Evolutionary conservation across 2,113 vertebrate species (phyloP).

Genomic region (Tragelaphus buxtoni): DNA sequence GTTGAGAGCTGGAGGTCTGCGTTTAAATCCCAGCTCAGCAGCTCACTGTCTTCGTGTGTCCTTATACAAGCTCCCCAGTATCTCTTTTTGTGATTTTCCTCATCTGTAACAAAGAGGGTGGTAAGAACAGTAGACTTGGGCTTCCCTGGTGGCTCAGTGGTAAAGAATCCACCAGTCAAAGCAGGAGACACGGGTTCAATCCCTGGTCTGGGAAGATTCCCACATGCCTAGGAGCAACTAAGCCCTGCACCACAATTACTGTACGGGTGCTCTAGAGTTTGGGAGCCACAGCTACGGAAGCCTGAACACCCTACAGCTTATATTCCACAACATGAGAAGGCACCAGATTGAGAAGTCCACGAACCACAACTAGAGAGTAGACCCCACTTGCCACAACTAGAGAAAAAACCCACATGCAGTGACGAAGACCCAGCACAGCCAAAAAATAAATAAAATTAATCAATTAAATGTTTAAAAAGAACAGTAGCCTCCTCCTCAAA

Average conservation of each 20-base stretch:
- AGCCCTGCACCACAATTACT: not conserved
- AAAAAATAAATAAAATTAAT: not conserved
- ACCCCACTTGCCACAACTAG: not conserved
- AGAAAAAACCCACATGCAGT: not conserved
- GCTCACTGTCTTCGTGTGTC: not conserved
- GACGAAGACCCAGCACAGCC: not conserved
- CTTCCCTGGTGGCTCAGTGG: not conserved
- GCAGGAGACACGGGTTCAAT: not conserved
- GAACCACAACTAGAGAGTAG: not conserved
- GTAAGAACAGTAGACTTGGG: not conserved
- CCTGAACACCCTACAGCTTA: not conserved
- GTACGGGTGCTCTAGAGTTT: not conserved
- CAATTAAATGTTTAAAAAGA: not conserved
- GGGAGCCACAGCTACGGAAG: not conserved
- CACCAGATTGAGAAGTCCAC: not conserved
- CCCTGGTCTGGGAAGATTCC: not conserved
- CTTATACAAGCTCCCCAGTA: not conserved
- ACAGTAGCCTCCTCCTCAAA: not conserved
- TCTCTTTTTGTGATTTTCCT: not conserved
- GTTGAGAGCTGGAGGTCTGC: not conserved
- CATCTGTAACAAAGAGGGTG: not conserved
- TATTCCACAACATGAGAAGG: not conserved
- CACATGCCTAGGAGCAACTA: not conserved
- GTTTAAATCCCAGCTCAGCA: not conserved
- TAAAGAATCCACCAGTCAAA: not conserved